Conservation (phyloP, 2,797 vertebrate species). For the Rhinella marina region DNA sequence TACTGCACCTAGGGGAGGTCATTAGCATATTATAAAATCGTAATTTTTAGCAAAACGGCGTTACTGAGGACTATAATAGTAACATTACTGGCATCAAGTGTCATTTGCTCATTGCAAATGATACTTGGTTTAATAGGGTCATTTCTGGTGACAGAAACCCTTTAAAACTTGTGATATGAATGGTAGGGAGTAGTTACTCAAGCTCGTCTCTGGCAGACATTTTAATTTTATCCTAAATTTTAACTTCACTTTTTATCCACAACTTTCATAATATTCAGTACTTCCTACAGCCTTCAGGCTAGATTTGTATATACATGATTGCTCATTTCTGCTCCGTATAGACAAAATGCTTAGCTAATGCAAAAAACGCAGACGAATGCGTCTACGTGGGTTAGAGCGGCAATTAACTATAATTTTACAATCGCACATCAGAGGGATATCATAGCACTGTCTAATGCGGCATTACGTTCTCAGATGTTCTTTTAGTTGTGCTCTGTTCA, state of each 20-base stretch:
- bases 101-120: no score
- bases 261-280: neutral
- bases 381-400: neutral
- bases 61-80: no score
- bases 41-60: no score
- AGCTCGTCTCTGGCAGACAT: neutral
- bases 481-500: neutral
- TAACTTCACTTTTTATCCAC: neutral
- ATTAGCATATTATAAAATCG: no score
- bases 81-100: no score
- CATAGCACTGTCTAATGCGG: neutral
- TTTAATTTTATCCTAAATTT: neutral
- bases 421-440: neutral
- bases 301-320: slow-evolving; percentile 4
- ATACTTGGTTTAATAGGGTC: no score
- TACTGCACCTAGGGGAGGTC: no score
- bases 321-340: neutral
- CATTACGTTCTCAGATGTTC: neutral
- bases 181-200: neutral
- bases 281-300: neutral
- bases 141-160: no score
- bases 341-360: slow-evolving; percentile 1
- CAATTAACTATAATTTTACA: neutral
- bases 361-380: neutral
- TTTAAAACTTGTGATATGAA: no score